Evolutionary conservation across 2,888 invertebrate species (phyloP).

Genomic region (Penaeus monodon): DNA sequence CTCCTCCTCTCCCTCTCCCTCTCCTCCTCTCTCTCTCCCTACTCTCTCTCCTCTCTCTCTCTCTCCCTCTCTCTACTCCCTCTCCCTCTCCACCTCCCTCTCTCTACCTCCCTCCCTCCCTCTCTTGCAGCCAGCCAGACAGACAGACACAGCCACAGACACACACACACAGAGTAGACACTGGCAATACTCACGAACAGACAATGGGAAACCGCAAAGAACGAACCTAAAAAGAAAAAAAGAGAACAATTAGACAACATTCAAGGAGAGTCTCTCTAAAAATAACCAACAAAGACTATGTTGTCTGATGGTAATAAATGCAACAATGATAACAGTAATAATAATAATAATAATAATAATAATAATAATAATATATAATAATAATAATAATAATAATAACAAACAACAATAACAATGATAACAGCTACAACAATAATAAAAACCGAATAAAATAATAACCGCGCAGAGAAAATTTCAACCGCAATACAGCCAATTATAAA

Average conservation of each 20-base stretch:
- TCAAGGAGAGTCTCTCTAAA: too few species aligned
- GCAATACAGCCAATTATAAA: too few species aligned
- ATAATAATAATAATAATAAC: background rate
- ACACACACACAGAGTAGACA: background rate
- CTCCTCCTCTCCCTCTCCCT: background rate
- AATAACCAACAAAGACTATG: too few species aligned
- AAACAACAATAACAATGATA: background rate
- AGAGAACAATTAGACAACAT: too few species aligned
- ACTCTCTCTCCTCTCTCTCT: background rate
- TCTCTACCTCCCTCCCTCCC: background rate
- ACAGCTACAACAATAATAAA: background rate
- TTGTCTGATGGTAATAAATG: too few species aligned
- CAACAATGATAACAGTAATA: too few species aligned
- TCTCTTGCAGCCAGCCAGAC: background rate
- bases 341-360: too few species aligned
- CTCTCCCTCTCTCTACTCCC: background rate
- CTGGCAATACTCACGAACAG: background rate
- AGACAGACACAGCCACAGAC: background rate
- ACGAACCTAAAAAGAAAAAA: too few species aligned
- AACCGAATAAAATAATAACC: background rate
- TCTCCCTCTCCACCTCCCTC: background rate
- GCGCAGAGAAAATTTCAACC: background rate
- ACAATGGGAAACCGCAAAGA: too few species aligned
- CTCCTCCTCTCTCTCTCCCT: too few species aligned
- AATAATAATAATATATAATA: background rate